These are phyloP conservation scores for Nymphicus hollandicus DNA, from an alignment of 2,113 vertebrate genomes.

Conservation along the genomic window DNA sequence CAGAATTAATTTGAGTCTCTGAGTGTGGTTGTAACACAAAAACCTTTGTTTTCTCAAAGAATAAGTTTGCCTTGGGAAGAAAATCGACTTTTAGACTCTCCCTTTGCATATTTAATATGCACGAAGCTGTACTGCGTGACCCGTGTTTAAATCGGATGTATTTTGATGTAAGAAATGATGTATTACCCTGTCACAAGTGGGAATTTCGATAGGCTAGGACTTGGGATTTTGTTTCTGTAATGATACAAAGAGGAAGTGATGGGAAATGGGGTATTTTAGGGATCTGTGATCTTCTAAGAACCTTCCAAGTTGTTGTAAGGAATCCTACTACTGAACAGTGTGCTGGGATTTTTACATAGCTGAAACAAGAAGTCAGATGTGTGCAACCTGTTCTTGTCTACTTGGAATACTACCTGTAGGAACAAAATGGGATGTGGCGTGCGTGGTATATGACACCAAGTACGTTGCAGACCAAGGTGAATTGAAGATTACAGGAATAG, in stretches of 20 bases:
- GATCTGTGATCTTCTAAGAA: not conserved
- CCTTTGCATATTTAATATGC: not conserved
- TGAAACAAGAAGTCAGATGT: not conserved
- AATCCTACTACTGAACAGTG: accelerated
- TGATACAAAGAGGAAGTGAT: not conserved
- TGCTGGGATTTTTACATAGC: not conserved
- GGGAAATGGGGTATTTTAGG: not conserved
- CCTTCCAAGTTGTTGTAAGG: not conserved
- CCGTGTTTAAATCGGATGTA: accelerated
- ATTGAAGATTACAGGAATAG: not conserved
- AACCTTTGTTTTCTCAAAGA: not conserved
- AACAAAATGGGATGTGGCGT: not conserved
- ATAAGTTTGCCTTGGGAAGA: not conserved
- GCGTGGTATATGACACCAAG: not conserved
- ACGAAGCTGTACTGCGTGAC: not conserved
- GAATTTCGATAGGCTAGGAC: not conserved
- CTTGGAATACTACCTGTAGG: not conserved
- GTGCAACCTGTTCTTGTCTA: not conserved
- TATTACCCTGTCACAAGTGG: not conserved
- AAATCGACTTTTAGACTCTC: not conserved
- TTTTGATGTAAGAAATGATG: not conserved
- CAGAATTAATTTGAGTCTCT: not conserved
- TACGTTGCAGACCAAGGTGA: not conserved
- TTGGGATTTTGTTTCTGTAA: not conserved
- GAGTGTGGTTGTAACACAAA: not conserved